Evolutionary conservation across 2,888 invertebrate genomes (phyloP), one percentile per base, ranked within the genome.

Genomic region (Eumerus sabulonum): DNA sequence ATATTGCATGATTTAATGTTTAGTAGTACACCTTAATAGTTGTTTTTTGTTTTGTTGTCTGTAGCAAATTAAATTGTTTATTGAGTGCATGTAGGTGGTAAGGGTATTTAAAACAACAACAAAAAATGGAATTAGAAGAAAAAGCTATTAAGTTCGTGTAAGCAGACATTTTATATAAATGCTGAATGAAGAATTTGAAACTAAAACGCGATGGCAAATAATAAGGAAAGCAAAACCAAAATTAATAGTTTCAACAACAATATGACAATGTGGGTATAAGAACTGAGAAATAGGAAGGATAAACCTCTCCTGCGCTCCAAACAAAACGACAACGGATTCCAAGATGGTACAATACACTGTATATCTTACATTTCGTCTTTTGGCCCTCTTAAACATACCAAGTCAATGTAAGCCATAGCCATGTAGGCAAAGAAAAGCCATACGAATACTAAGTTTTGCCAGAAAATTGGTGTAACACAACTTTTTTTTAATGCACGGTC

Each of bases 401-500:
- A n/a, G n/a, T n/a, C n/a, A n/a, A n/a, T n/a, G n/a, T n/a, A n/a
- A n/a, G n/a, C n/a, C n/a, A n/a, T n/a, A 7, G 27, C 27, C 27
- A 27, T 4, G 7, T 2, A 27, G 2, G 27, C 27, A 27, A 27
- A 27, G 3, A 27, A 27, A 27, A 4, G 7, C 2, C n/a, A n/a
- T 17, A 2, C 11, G 14, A 45, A 53, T 16, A 18, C 17, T 53
- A 47, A 9, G 14, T 42, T n/a, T 62, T 47, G 12, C 42, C 71
- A 71, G 63, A 56, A 50, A 48, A 45, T 71, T 71, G 53, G 53
- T 64, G 60, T 11, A 64, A 77, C 76, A 72, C 76, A 72, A 77
- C 56, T 40, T 59, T 44, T 11, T 48, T 51, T 17, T 17, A 53
- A 12, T 7, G 7, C 7, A 27, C 27, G 14, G 42, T 44, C 19